Evolutionary conservation across 2,888 invertebrate genomes (phyloP), one percentile per base, ranked within the genome.

Genomic region (Chalcosyrphus nemorum): DNA sequence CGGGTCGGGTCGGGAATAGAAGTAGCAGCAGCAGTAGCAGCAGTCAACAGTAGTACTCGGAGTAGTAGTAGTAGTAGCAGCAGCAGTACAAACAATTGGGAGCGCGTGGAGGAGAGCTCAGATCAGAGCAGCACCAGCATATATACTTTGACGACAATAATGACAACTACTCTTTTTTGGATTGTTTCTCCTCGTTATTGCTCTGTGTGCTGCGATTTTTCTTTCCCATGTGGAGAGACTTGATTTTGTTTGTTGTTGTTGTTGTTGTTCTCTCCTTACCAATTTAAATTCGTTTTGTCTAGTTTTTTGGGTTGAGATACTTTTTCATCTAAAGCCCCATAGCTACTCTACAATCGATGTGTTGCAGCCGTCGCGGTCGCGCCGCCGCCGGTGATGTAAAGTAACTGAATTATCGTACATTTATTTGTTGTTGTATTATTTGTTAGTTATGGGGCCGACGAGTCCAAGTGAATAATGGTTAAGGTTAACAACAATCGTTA

Each of bases 111-210:
- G 78, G 77, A 76, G 80, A 72, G 61, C 32, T 17, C 5, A 76
- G 45, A 66, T 52, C 66, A 57, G 50, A 63, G 21, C 63, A 52
- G 57, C 56, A 65, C 19, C 56, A 57, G 57, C 61, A 41, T 38
- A 68, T 61, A 84, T 35, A 70, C 63, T 74, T 74, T 84, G 78
- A 82, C 80, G 77, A 77, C 77, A 59, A 74, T 80, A 80, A 84
- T 84, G 80, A 84, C 80, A 80, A 56, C 74, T 70, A 65, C 74
- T 78, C 77, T 27, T 70, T 61, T 81, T 72, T 57, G 47, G 56
- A 74, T 80, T 80, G 82, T 68, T 74, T 74, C 72, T 65, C 63
- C 75, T 59, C 50, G 47, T 80, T 56, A 66, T 71, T 77, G 72
- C 56, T 70, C 61, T 50, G 52, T 56, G 17, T 54, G 54, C 59